These are phyloP conservation scores for Phania funesta DNA, from an alignment of 2,888 invertebrate species.

Conservation along the genomic window DNA sequence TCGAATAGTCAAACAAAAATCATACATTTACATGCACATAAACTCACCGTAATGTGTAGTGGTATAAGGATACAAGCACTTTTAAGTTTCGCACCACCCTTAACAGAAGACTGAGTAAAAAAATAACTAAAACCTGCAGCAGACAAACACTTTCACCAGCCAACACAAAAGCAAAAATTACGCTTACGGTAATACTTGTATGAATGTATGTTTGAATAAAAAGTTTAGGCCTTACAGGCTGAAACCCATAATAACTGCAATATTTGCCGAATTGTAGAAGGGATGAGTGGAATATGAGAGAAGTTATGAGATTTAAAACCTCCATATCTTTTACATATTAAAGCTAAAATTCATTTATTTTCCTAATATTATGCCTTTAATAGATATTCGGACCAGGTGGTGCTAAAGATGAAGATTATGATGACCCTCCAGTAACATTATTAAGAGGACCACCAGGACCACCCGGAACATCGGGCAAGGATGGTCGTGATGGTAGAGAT, in stretches of 20 bases:
- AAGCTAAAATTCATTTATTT: not conserved
- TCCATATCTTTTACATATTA: not conserved
- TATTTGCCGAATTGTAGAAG: conserved; percentile 41
- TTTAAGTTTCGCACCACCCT: conserved; percentile 34
- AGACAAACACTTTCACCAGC: conserved; percentile 65
- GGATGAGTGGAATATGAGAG: not conserved
- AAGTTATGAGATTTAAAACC: not conserved
- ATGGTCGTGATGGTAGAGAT: conserved; percentile 81
- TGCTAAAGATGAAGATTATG: conserved; percentile 80
- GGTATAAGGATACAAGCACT: conserved; percentile 37
- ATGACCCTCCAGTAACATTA: conserved; percentile 81
- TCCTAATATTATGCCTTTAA: conserved; percentile 41
- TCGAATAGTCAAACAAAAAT: conserved; percentile 9
- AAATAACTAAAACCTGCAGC: conserved; percentile 67
- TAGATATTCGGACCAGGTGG: conserved; percentile 80
- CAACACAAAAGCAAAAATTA: conserved; percentile 17
- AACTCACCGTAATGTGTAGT: conserved; percentile 16
- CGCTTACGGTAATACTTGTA: conserved; percentile 12
- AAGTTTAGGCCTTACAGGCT: conserved; percentile 4
- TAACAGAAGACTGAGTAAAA: not conserved
- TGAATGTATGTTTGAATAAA: conserved; percentile 12
- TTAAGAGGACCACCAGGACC: conserved; percentile 85
- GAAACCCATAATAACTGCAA: conserved; percentile 66
- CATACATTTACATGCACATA: conserved; percentile 15
- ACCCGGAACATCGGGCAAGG: conserved; percentile 81